phyloP scores from a whole-genome alignment of 2,113 vertebrate genomes.

The Lutjanus erythropterus region DNA sequence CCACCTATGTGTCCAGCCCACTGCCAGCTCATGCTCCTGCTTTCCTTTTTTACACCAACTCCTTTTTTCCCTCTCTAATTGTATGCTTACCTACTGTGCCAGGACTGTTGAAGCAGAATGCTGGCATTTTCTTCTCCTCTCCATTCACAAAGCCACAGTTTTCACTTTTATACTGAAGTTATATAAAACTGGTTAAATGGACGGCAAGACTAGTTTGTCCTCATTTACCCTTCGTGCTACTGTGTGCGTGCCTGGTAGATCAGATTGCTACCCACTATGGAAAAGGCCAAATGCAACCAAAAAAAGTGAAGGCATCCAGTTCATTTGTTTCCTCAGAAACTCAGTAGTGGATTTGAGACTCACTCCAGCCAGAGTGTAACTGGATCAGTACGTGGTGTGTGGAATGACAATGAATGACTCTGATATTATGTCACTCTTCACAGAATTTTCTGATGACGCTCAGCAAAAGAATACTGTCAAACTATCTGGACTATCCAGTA shows the following conservation, averaged over 20 bases:
- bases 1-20: conserved; percentile 33
- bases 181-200: background rate
- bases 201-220: background rate
- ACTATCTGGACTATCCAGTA: background rate
- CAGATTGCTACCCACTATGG: background rate
- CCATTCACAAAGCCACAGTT: conserved; percentile 8
- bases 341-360: too few species aligned
- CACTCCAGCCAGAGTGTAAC: background rate
- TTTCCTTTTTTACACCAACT: conserved; percentile 40
- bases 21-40: conserved; percentile 53
- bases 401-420: background rate
- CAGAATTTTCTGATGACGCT: background rate
- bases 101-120: conserved; percentile 33
- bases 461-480: background rate
- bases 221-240: background rate
- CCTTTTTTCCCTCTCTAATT: conserved; percentile 57
- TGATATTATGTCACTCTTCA: background rate
- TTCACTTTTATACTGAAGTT: background rate
- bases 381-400: background rate
- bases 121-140: background rate
- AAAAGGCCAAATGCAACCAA: background rate
- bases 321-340: background rate
- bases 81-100: conserved; percentile 55
- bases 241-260: background rate
- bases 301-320: background rate